Evolutionary conservation across 2,888 invertebrate species (phyloP).

Genomic region (Lasioglossum leucozonium): DNA sequence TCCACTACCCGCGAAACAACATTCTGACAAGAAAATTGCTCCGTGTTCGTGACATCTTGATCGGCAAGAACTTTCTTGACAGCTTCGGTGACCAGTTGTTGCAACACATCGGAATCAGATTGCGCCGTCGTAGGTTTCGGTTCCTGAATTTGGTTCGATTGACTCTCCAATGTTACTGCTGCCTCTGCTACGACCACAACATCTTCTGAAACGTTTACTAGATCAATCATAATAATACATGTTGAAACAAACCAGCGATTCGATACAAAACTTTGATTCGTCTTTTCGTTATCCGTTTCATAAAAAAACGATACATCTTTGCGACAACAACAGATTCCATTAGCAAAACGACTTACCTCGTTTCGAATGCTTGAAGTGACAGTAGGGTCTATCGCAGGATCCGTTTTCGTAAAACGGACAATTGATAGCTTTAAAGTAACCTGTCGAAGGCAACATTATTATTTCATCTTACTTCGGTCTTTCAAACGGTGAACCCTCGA

Average conservation of each 20-base stretch:
- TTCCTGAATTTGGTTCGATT: constrained; percentile 69
- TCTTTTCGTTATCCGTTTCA: background rate
- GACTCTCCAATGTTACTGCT: constrained; percentile 63
- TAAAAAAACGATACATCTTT: background rate
- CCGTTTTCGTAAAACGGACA: constrained; percentile 94
- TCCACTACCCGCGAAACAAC: constrained; percentile 86
- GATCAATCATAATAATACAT: background rate
- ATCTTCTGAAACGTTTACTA: constrained; percentile 72
- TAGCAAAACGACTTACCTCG: constrained; percentile 86
- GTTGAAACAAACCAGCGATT: background rate
- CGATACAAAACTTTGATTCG: background rate
- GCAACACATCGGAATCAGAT: constrained; percentile 86
- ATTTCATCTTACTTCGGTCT: constrained; percentile 71
- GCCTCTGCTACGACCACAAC: constrained; percentile 63
- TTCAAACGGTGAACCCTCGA: constrained; percentile 50
- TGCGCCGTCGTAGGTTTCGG: constrained; percentile 81
- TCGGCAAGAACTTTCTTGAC: constrained; percentile 87
- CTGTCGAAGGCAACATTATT: constrained; percentile 95
- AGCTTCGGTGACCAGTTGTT: constrained; percentile 87
- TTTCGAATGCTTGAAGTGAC: constrained; percentile 95
- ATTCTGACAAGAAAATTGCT: constrained; percentile 84
- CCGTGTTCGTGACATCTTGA: constrained; percentile 84
- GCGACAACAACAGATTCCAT: background rate
- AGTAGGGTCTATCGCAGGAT: constrained; percentile 94
- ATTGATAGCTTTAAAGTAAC: constrained; percentile 93